A percentile compares a stretch with the other conserved stretches of the same genome.
Conservation (phyloP, 2,797 vertebrate genomes). For the Vespertilio murinus region DNA sequence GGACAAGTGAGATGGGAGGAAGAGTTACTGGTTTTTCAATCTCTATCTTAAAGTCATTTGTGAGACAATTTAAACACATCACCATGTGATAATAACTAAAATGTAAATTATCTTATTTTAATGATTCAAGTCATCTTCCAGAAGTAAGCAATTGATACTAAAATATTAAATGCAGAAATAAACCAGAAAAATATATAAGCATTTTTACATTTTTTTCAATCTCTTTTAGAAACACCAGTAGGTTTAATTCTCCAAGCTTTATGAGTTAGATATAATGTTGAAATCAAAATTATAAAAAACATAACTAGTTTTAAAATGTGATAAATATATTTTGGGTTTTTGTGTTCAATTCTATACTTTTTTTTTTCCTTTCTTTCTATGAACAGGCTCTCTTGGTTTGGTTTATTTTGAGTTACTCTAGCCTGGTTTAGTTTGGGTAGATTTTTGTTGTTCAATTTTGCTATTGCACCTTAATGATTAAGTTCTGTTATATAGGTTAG, state of each 20-base stretch:
- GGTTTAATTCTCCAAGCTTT: neutral
- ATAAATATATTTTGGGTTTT: neutral
- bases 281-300: neutral
- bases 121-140: neutral
- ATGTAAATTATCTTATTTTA: neutral
- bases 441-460: neutral
- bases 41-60: neutral
- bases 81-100: neutral
- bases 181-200: neutral
- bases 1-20: neutral
- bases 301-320: neutral
- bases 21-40: neutral
- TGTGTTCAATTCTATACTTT: neutral
- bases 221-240: neutral
- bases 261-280: neutral
- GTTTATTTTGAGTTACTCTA: neutral
- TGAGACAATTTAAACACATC: neutral
- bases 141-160: neutral
- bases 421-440: neutral
- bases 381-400: neutral
- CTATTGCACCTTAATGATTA: neutral
- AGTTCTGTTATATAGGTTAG: neutral
- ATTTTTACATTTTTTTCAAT: conserved; percentile 3
- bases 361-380: neutral
- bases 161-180: neutral